These are phyloP conservation scores for Drosophila eugracilis DNA, from an alignment of 1,140 invertebrate genomes.

Conservation along the genomic window DNA sequence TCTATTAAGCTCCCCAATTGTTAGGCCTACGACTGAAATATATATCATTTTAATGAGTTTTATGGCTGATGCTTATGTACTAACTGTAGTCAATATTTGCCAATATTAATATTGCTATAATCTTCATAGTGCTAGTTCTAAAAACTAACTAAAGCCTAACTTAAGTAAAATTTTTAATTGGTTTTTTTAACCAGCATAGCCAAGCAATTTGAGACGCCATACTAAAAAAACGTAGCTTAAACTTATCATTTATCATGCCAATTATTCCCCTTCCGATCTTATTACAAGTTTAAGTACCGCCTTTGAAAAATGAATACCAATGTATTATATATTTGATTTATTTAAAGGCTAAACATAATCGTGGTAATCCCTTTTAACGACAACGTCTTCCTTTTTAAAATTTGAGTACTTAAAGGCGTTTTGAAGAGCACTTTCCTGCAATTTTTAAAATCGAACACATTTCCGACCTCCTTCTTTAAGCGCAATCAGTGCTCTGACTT, in stretches of 20 bases:
- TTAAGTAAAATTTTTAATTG: background rate
- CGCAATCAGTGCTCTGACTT: background rate
- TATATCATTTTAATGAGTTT: background rate
- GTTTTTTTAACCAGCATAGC: background rate
- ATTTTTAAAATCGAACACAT: background rate
- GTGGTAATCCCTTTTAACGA: too few relatives aligned
- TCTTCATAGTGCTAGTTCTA: background rate
- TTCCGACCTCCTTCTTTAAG: background rate
- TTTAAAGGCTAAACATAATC: too few relatives aligned
- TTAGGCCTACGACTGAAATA: background rate
- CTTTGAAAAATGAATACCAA: too few relatives aligned
- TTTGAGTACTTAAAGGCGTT: background rate
- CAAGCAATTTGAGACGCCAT: background rate
- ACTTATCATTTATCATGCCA: too few relatives aligned
- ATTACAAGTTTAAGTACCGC: too few relatives aligned
- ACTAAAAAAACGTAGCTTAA: background rate
- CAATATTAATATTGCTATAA: constrained; percentile 1
- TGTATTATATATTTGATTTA: too few relatives aligned
- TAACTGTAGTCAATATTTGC: background rate
- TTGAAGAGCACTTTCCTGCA: background rate
- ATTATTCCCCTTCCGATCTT: too few relatives aligned
- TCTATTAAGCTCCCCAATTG: background rate
- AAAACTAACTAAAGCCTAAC: background rate
- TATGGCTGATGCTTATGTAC: background rate
- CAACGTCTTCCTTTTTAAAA: background rate